phyloP scores from a whole-genome alignment of 2,797 vertebrate genomes.

The Oceanodroma leucorhoa region DNA sequence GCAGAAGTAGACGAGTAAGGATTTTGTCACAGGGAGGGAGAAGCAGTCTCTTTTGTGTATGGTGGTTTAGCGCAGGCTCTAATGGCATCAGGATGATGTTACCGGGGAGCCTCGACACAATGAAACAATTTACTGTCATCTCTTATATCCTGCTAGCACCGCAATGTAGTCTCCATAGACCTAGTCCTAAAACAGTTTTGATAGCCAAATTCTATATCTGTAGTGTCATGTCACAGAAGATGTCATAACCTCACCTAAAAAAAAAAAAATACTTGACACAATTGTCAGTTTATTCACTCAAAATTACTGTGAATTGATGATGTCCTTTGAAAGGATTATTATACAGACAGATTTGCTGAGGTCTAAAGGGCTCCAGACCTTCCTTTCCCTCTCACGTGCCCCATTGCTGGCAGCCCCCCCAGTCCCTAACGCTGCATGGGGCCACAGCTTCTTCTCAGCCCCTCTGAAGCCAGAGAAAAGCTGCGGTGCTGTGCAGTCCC shows the following conservation, averaged over 20 bases:
- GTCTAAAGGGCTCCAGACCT: background rate
- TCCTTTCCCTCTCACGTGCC: background rate
- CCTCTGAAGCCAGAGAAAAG: background rate
- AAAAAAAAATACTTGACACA: background rate
- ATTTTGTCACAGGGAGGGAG: conserved; percentile 6
- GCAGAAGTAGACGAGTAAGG: background rate
- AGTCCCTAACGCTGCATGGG: background rate
- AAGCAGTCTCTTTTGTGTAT: conserved; percentile 14
- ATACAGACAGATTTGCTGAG: background rate
- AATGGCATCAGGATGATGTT: conserved; percentile 13
- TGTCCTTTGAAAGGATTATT: background rate
- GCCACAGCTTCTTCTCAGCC: background rate
- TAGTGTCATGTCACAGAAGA: background rate
- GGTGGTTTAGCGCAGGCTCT: conserved; percentile 30
- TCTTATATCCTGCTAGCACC: background rate
- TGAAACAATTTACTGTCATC: conserved; percentile 46
- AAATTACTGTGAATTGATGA: background rate
- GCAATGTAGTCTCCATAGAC: background rate
- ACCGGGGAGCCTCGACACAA: conserved; percentile 6
- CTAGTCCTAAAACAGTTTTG: background rate
- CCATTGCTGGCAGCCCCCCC: background rate
- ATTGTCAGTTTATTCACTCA: background rate
- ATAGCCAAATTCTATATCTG: background rate
- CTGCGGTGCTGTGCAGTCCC: background rate
- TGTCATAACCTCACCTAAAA: background rate